Percentiles rank a stretch among this genome's conserved stretches.
Evolutionary conservation across 1,140 invertebrate genomes (phyloP).

Genomic region (Nephotettix cincticeps): DNA sequence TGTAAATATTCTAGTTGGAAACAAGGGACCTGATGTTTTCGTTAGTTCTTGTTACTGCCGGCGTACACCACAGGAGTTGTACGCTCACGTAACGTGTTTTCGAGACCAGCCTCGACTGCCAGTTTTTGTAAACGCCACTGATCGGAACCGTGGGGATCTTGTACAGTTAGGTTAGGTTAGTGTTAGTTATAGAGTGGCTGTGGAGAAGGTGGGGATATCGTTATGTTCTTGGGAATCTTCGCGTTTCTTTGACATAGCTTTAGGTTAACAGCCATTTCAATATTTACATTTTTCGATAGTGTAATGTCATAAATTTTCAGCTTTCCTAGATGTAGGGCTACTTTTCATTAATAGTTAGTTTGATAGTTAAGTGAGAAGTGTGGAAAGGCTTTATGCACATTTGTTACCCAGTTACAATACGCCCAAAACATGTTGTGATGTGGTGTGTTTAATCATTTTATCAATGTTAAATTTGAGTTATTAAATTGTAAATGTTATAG

Average conservation of each 20-base stretch:
- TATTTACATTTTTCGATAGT: no score
- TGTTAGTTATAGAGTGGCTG: slow-evolving; percentile 13
- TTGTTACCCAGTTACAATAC: no score
- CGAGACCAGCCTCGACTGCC: slow-evolving; percentile 31
- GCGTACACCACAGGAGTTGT: slow-evolving; percentile 16
- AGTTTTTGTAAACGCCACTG: slow-evolving; percentile 33
- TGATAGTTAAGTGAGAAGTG: no score
- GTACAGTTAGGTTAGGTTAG: slow-evolving; percentile 31
- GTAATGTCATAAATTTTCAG: no score
- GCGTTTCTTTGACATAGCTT: not conserved
- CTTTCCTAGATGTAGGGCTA: no score
- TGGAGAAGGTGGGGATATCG: not conserved
- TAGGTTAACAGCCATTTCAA: no score
- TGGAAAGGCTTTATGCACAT: no score
- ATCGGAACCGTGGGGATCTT: slow-evolving; percentile 14
- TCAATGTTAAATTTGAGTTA: no score
- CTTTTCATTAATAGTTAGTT: no score
- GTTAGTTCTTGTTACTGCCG: slow-evolving; percentile 24
- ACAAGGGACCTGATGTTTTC: slow-evolving; percentile 30
- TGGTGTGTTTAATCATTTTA: no score
- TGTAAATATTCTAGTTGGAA: slow-evolving; percentile 25
- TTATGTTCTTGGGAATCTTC: slow-evolving; percentile 20
- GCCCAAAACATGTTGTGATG: no score
- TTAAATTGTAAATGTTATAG: no score
- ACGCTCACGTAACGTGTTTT: slow-evolving; percentile 27